Evolutionary conservation across 1,140 invertebrate genomes (phyloP), one percentile per base, ranked within the genome.

Genomic region (Leguminivora glycinivorella): DNA sequence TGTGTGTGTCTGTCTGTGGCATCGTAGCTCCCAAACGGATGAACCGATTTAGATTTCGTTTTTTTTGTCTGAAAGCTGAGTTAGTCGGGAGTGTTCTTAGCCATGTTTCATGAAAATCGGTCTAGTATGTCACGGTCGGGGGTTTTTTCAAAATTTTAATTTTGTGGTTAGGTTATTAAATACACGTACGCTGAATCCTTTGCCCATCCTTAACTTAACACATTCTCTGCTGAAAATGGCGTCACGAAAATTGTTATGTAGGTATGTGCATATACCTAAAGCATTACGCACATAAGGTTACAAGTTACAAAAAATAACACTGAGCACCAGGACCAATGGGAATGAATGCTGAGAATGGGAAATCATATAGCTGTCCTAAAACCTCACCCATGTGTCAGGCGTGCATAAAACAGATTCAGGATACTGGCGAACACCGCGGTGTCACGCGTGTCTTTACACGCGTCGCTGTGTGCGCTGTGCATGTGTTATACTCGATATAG

Each of bases 401-500:
- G 24, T 26, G 29, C 24, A 34, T 26, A 26, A 19, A 26, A 63
- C 58, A 63, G 58, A 63, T 63, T n/a, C 58, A 63, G 58, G 29
- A 29, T 63, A 63, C 58, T 9, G 47, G 58, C 17, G 19, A 29
- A 34, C 25, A 34, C n/a, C 29, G 58, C 58, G 17, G 58, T 63
- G 25, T 63, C 22, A 63, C 58, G 26, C 58, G 58, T 63, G 58
- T 5, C 14, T 63, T 26, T 63, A 25, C 25, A 17, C 25, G 58
- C 26, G 58, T 14, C 14, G 58, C 26, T 63, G 58, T 63, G 58
- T 17, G 58, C 58, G 10, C 14, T 29, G 58, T 78, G 74, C 74
- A 71, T 80, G 72, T 79, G 77, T 86, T 73, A 86, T 58, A 58
- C 25, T 58, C 56, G 56, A 58, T 58, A 58, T 58, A 63, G 25